Percentiles rank a stretch among this genome's conserved stretches.
These are phyloP conservation scores for Potamilus streckersoni DNA, from an alignment of 1,140 invertebrate genomes.

Conservation along the genomic window DNA sequence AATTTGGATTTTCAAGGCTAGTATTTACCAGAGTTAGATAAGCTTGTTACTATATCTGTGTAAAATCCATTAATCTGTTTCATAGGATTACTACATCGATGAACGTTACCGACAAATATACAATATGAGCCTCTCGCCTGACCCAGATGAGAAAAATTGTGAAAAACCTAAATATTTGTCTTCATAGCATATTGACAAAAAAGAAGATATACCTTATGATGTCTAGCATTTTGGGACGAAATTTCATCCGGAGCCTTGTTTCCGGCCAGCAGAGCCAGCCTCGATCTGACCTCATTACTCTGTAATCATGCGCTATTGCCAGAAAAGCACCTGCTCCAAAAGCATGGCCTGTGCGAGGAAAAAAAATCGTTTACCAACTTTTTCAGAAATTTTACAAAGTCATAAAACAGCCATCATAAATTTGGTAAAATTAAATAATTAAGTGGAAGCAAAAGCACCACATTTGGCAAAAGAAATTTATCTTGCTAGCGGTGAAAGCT, in stretches of 20 bases:
- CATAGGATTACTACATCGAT: no score
- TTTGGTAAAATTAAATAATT: background rate
- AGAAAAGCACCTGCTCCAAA: constrained; percentile 46
- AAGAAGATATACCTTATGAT: constrained; percentile 6
- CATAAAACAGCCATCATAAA: background rate
- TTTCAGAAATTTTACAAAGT: background rate
- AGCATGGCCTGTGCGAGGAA: constrained; percentile 29
- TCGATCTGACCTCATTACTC: constrained; percentile 40
- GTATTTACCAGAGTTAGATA: no score
- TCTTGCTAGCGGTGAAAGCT: no score
- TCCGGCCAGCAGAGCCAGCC: constrained; percentile 42
- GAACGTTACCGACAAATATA: no score
- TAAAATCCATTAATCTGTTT: no score
- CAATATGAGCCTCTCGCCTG: no score
- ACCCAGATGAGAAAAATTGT: no score
- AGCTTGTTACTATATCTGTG: no score
- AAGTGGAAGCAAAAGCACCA: background rate
- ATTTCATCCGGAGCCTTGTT: constrained; percentile 4
- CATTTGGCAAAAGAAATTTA: background rate
- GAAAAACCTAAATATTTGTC: no score
- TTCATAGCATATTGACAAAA: no score
- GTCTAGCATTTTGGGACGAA: background rate
- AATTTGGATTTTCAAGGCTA: no score
- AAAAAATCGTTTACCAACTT: background rate
- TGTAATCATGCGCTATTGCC: constrained; percentile 40